phyloP scores from a whole-genome alignment of 2,888 invertebrate species.

The Drosophila kuntzei region DNA sequence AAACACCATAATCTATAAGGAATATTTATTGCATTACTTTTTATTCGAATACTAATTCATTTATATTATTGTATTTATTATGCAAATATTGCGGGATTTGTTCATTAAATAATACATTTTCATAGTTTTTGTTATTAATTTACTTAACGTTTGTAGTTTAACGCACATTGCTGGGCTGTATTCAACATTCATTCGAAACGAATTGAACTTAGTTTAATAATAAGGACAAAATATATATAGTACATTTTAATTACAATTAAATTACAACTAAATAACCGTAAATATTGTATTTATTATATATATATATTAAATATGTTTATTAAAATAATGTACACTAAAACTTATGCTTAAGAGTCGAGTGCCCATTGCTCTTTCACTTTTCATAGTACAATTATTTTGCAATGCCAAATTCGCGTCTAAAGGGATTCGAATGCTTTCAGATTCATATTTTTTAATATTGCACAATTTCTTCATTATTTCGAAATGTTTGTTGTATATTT shows the following conservation, averaged over 20 bases:
- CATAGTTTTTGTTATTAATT: conserved; percentile 33
- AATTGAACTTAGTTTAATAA: conserved; percentile 49
- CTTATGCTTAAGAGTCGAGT: conserved; percentile 60
- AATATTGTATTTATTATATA: conserved; percentile 26
- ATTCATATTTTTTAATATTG: conserved; percentile 45
- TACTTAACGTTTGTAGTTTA: conserved; percentile 50
- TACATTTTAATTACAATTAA: conserved; percentile 67
- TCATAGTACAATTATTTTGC: conserved; percentile 34
- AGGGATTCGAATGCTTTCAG: conserved; percentile 29
- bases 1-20: conserved; percentile 12
- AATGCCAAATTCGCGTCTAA: conserved; percentile 49
- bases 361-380: conserved; percentile 57
- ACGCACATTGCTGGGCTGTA: conserved; percentile 57
- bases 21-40: conserved; percentile 41
- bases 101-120: conserved; percentile 47
- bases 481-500: conserved; percentile 46
- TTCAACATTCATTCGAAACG: conserved; percentile 49
- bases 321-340: conserved; percentile 62
- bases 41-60: conserved; percentile 64
- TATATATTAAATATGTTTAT: conserved; percentile 31
- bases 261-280: conserved; percentile 78
- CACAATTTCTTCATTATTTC: conserved; percentile 41
- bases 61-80: conserved; percentile 56
- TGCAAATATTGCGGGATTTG: conserved; percentile 74
- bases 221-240: conserved; percentile 57